Base-by-base conservation (phyloP, 2,797 vertebrate species). In the Phyllotis vaccarum region DNA sequence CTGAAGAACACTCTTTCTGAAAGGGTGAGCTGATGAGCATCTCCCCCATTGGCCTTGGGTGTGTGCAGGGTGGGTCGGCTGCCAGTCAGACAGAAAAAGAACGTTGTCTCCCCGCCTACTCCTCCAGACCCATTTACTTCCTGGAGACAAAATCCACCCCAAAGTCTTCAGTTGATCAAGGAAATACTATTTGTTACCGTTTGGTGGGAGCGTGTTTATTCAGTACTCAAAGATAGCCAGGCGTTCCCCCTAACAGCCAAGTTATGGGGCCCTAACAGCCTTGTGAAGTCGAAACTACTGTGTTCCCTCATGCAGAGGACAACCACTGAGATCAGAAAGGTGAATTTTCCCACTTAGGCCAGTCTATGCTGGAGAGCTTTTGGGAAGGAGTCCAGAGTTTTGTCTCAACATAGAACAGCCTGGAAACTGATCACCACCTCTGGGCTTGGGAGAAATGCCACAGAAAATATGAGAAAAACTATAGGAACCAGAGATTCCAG, bases 311-410 rank as follows among this genome's bases (percentile, higher is more conserved):
- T 58, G 37, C 31, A 6, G 3, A 16, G 9, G 43, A 64, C n/a
- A 49, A 54, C 78, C 31, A 24, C 56, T 78, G 90, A 86, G 68
- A 85, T 83, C 94, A 91, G 79, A 95, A 68, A 68, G 46, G 89
- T 29, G 22, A 80, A 58, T 80, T 70, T 54, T 24, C 29, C 74
- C 60, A 12, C 49, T 66, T 68, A 4, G n/a, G 76, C 4, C 62
- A 9, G 21, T 22, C 43, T 37, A 13, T 31, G 54, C 46, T 34
- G 82, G 85, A 75, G n/a, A 56, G 31, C 58, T 49, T 21, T 31
- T 11, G 16, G 60, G n/a, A 64, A 64, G 46, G 6, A 54, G 21
- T 4, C 43, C 75, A 31, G n/a, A 27, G 6, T 19, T 86, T 80
- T 52, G 10, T 75, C 46, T 64, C 17, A 54, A 16, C 40, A 60